Evolutionary conservation across 2,797 vertebrate genomes (phyloP).

Genomic region (Momotus momota): DNA sequence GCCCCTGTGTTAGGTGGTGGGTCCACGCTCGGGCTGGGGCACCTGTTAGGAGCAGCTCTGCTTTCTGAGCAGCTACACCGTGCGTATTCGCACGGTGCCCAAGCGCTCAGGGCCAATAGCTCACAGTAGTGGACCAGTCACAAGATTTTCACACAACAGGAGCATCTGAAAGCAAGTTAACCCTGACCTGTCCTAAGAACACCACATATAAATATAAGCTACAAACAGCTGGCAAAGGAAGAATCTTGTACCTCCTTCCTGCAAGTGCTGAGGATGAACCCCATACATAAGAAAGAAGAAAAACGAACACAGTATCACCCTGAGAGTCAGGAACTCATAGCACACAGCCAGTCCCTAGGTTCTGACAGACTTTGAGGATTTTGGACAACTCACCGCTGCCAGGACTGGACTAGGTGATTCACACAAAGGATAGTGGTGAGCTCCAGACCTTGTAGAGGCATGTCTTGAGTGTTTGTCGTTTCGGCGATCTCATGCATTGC

Average conservation of each 20-base stretch:
- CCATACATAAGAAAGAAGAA: background rate
- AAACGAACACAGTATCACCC: rapidly evolving
- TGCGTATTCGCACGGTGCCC: rapidly evolving
- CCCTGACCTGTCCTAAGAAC: background rate
- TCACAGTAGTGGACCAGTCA: background rate
- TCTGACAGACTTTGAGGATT: background rate
- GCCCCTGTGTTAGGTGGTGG: rapidly evolving
- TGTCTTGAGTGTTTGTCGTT: rapidly evolving
- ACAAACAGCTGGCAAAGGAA: background rate
- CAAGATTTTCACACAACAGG: background rate
- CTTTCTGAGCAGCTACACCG: no score
- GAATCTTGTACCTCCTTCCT: background rate
- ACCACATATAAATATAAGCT: background rate
- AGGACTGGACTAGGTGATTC: background rate
- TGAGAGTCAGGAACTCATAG: background rate
- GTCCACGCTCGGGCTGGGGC: no score
- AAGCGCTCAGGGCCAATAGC: background rate
- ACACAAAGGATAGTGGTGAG: background rate
- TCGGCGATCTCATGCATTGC: background rate
- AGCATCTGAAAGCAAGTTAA: background rate
- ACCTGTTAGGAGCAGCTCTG: background rate
- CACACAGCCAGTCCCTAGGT: background rate
- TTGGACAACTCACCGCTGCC: background rate
- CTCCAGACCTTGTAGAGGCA: background rate
- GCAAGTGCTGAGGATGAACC: background rate